Evolutionary conservation across 1,140 invertebrate species (phyloP), one percentile per base, ranked within the genome.

Genomic region (Eupristina koningsbergeri): DNA sequence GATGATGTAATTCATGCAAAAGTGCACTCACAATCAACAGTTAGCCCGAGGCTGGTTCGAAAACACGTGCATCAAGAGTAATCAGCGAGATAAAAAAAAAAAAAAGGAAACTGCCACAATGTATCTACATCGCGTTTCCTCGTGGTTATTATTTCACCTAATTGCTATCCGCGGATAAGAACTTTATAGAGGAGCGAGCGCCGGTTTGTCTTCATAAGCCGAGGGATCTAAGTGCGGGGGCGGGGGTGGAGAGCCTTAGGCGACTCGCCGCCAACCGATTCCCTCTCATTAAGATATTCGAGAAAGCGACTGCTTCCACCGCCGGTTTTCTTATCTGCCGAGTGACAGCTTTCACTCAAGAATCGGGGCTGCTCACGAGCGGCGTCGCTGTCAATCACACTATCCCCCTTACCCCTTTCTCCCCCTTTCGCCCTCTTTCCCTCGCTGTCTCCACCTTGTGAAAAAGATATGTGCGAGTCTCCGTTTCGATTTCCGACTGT

Each of bases 201-300:
- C n/a, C n/a, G 13, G 69, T 15, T 11, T 73, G 41, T 73, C 45
- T 45, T 45, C 15, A 45, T 26, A 36, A 45, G 22, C 39, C n/a
- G 13, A 9, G 39, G 15, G 17, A 36, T 67, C 34, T 5, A 36
- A 36, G n/a, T 41, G 31, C 36, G 31, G 41, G 13, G 7, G n/a
- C n/a, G 67, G 34, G 17, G 29, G 9, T 26, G 6, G 34, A 74
- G 26, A 63, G 29, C 64, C 34, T 19, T 5, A 80, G 74, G 61
- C 73, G 76, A 71, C 19, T 67, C 73, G 58, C 45, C 26, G 39
- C 6, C 17, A n/a, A 31, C 71, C 64, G 45, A 31, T 74, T 61
- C 80, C 85, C 81, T 89, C 89, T 92, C 92, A 92, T 92, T 92
- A 92, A 92, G 91, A 92, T 92, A 92, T 93, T 92, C 89, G 88